These are phyloP conservation scores for Nothobranchius kuhntae DNA, from an alignment of 2,113 vertebrate species.

Conservation along the genomic window DNA sequence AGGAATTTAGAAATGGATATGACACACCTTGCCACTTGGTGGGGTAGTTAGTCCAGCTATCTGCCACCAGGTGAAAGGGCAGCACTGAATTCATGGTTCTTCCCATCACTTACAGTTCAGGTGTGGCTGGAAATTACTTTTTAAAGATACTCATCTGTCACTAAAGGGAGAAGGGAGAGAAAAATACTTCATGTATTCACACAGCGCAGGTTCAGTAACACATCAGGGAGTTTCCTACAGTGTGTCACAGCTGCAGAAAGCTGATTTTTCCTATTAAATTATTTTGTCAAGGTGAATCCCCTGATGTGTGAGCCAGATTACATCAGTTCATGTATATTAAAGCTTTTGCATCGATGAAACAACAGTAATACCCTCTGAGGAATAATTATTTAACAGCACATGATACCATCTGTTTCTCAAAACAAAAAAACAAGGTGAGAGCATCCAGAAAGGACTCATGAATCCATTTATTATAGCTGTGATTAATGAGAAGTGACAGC, in stretches of 20 bases:
- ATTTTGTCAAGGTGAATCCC: conserved; percentile 38
- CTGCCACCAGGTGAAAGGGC: conserved; percentile 66
- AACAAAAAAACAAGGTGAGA: conserved; percentile 56
- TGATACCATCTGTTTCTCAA: conserved; percentile 60
- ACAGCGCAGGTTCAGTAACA: neutral
- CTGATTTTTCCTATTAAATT: conserved; percentile 10
- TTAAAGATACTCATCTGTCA: conserved; percentile 10
- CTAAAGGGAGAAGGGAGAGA: neutral
- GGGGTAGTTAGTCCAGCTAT: conserved; percentile 75
- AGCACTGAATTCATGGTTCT: conserved; percentile 11
- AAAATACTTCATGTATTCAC: conserved; percentile 3
- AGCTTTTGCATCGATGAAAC: conserved; percentile 38
- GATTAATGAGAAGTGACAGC: conserved; percentile 63
- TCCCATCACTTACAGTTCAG: neutral
- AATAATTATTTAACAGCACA: conserved; percentile 52
- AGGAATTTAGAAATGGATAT: conserved; percentile 23
- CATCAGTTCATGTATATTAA: conserved; percentile 51
- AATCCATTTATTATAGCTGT: conserved; percentile 62
- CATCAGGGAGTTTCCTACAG: conserved; percentile 9
- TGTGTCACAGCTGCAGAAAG: neutral
- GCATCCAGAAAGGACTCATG: conserved; percentile 57
- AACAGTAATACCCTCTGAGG: conserved; percentile 31
- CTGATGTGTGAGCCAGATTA: conserved; percentile 29
- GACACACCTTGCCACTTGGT: conserved; percentile 73
- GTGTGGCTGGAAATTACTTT: neutral